Base-by-base conservation (phyloP, 2,113 vertebrate genomes). In the Periophthalmus modestus region DNA sequence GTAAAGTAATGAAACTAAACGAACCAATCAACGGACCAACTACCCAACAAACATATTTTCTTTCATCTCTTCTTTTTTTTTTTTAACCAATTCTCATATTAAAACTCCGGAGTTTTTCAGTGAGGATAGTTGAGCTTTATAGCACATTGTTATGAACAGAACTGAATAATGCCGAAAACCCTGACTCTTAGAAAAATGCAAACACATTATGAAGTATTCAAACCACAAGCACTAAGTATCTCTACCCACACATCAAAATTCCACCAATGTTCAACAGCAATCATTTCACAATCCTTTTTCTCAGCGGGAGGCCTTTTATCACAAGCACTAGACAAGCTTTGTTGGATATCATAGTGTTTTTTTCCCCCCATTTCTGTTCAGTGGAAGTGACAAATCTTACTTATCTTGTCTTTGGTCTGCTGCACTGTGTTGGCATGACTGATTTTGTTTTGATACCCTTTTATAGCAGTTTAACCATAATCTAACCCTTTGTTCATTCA, bases 211-310 rank as follows among this genome's bases (percentile, higher is more conserved):
- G 58, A 23, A 28, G 54, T 61, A 33, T 33, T 57, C 55, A 21
- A 57, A 57, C 23, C 57, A 62, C 28, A 34, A 5, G 18, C 34
- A n/a, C 19, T 13, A 13, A 39, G 33, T n/a, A 65, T 34, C 33
- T 65, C 33, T 65, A 39, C 36, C 34, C 34, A 65, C 34, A 43
- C 34, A 65, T 65, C 5, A n/a, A 13, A 39, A 43, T 21, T 39
- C 34, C 34, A 65, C 19, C 18, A 39, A 19, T 62, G 59, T 24
- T 24, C 21, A 59, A 59, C 57, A 28, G 4, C 23, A 18, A 39
- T 36, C 33, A 43, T 65, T 65, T 39, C 62, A 65, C 15, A 65
- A 65, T 65, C 62, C 34, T 65, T 65, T 39, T 65, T 65, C 62
- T 43, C 62, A 65, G 62, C 62, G 39, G 11, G 62, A 13, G 33